Evolutionary conservation across 1,140 invertebrate species (phyloP).

Genomic region (Caenorhabditis latens): DNA sequence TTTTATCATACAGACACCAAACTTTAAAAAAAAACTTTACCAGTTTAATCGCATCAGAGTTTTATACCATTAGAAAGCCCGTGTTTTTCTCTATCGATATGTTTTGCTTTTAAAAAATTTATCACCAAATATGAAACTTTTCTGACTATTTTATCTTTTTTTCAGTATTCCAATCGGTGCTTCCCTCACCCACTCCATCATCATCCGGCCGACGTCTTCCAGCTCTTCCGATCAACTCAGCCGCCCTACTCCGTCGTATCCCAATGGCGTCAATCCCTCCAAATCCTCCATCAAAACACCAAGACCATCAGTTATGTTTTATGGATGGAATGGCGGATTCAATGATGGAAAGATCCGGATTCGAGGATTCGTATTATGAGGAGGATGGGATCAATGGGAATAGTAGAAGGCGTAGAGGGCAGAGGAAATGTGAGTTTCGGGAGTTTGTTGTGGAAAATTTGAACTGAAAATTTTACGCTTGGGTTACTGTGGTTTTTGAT

Average conservation of each 20-base stretch:
- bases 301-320: constrained; percentile 60
- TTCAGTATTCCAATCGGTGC: constrained; percentile 58
- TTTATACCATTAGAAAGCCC: no score
- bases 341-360: constrained; percentile 50
- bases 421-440: constrained; percentile 68
- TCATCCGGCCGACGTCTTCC: constrained; percentile 63
- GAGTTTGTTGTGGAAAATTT: no score
- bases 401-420: constrained; percentile 4
- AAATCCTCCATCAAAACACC: constrained; percentile 41
- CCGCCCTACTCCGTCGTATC: constrained; percentile 6
- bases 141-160: no score
- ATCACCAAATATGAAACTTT: no score
- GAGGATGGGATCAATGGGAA: constrained; percentile 74
- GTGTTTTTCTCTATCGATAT: no score
- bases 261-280: constrained; percentile 49
- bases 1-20: no score
- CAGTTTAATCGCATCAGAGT: no score
- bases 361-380: constrained; percentile 77
- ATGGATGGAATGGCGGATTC: constrained; percentile 61
- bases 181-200: constrained; percentile 31
- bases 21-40: no score
- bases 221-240: constrained; percentile 57
- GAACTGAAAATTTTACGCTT: no score
- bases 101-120: no score
- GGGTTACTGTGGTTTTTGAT: no score